Evolutionary conservation across 2,113 vertebrate species (phyloP), one percentile per base, ranked within the genome.

Genomic region (Epinephelus moara): DNA sequence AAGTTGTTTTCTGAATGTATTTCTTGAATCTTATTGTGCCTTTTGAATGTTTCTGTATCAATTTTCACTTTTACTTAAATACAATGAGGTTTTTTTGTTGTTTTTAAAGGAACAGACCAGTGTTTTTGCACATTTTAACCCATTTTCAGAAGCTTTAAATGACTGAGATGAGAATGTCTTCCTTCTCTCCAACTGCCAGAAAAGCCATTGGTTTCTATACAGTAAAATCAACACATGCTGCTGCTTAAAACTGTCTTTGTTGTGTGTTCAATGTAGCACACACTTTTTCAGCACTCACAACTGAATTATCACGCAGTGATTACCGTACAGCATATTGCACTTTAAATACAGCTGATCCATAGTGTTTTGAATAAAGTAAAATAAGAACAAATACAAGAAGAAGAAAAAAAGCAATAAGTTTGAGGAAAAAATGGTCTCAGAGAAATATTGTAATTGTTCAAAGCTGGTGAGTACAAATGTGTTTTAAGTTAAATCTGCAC

Each of bases 121-220:
- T 67, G 52, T 81, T 81, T 70, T 47, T 80, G 42, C 33, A 57
- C 40, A 71, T 82, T 82, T 82, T 7, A 62, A n/a, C 23, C 4
- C 9, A 8, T 49, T 72, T 49, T 37, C 4, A 18, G 14, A 76
- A 64, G 9, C 8, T 25, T 40, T 21, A 37, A 25, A 33, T 23
- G 5, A 40, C 2, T 49, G 9, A 21, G 9, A 21, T 18, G 0
- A 15, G 15, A 11, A 59, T 60, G 2, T 30, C 17, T 27, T 27
- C 27, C 27, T 27, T 10, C 2, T 9, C n/a, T 45, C 40, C 17
- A 21, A 47, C 9, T 12, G 9, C 30, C 21, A 64, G 67, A 30
- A 30, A 30, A 30, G 30, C 25, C 5, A 1, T 30, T 17, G 4
- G 3, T 55, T 45, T 45, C 1, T 37, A 33, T 6, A 10, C 10